A percentile compares a stretch with the other conserved stretches of the same genome.
phyloP scores from a whole-genome alignment of 2,113 vertebrate species.

The Nestor notabilis region DNA sequence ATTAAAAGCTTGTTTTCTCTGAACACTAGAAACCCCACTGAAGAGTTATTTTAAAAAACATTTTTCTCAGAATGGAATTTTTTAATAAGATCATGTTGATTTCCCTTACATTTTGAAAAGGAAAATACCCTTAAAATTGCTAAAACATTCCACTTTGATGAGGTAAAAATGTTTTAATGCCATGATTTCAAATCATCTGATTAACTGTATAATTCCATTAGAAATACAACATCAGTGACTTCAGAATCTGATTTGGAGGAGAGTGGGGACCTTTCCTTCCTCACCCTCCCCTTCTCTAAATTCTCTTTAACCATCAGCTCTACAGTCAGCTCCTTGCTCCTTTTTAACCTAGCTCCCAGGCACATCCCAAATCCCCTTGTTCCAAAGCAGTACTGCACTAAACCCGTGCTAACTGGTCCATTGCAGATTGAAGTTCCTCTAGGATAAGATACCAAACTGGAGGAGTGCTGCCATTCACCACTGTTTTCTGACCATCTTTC shows the following conservation, averaged over 20 bases:
- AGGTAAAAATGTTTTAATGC: background rate
- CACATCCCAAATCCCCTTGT: background rate
- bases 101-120: background rate
- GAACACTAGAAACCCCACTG: background rate
- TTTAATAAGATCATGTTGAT: background rate
- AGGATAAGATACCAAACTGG: background rate
- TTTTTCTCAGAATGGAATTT: background rate
- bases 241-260: background rate
- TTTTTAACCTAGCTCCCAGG: background rate
- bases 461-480: background rate
- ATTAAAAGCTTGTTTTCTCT: background rate
- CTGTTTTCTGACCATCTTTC: background rate
- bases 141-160: rapidly evolving
- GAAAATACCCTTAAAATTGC: background rate
- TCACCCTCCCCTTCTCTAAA: background rate
- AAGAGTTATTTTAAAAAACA: background rate
- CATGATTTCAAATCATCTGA: background rate
- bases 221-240: background rate
- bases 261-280: background rate
- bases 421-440: background rate
- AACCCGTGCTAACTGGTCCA: background rate
- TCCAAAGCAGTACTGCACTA: background rate
- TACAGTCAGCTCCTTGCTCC: background rate
- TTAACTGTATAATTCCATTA: background rate
- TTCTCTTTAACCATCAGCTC: background rate